Conservation (phyloP, 2,113 vertebrate genomes). For the Campylomormyrus tamandua region DNA sequence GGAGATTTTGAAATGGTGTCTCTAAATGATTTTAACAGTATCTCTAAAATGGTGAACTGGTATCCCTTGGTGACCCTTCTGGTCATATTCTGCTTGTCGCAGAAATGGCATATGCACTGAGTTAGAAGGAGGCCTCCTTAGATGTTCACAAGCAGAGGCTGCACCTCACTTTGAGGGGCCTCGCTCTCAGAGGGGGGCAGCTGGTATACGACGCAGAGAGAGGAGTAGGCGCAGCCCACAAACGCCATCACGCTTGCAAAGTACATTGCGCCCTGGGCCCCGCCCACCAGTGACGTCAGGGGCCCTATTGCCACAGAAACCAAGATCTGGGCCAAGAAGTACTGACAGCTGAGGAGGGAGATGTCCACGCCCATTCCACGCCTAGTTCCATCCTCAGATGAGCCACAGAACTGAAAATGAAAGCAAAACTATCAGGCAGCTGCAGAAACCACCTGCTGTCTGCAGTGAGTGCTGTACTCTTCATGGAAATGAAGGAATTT, state of each 20-base stretch:
- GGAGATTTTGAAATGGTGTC: neutral
- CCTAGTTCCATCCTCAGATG: conserved; percentile 68
- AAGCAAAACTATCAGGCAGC: neutral
- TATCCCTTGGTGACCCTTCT: neutral
- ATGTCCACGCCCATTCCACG: conserved; percentile 94
- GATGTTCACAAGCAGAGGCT: conserved; percentile 71
- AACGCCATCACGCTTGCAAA: conserved; percentile 90
- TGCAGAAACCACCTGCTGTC: neutral
- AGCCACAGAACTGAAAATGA: conserved; percentile 74
- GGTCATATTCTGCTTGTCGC: neutral
- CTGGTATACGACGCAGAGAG: conserved; percentile 85
- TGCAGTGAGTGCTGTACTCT: neutral
- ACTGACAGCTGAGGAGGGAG: conserved; percentile 94
- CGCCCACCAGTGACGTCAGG: conserved; percentile 85
- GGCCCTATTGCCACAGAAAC: conserved; percentile 90
- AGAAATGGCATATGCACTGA: conserved; percentile 25
- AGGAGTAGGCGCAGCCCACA: conserved; percentile 89
- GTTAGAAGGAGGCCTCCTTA: conserved; percentile 38
- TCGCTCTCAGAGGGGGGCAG: conserved; percentile 70
- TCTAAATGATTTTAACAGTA: neutral
- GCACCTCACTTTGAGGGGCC: conserved; percentile 70
- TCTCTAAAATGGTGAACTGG: neutral
- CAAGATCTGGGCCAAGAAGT: conserved; percentile 92
- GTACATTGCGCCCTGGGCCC: conserved; percentile 92
- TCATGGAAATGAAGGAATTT: neutral